phyloP scores from a whole-genome alignment of 2,888 invertebrate species.

The Hypomecis punctinalis region DNA sequence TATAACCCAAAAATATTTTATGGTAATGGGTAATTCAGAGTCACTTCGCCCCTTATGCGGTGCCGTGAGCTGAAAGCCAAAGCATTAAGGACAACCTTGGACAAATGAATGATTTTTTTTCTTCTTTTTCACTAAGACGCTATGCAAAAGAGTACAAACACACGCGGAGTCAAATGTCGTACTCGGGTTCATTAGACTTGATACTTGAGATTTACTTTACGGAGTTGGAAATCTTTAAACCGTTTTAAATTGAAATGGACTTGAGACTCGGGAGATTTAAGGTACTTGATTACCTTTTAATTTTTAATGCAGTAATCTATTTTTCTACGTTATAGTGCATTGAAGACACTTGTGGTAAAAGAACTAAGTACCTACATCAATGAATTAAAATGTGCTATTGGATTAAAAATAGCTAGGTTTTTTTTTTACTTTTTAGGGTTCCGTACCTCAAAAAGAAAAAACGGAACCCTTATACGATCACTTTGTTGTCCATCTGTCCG shows the following conservation, averaged over 20 bases:
- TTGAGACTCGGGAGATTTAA: constrained; percentile 4
- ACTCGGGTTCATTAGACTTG: constrained; percentile 29
- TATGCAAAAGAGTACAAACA: constrained; percentile 25
- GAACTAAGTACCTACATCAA: no score
- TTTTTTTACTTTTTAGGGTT: no score
- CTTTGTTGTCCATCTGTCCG: no score
- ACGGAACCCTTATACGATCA: no score
- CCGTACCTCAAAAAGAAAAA: no score
- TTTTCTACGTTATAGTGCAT: background rate
- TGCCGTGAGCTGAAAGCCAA: background rate
- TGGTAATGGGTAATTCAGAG: background rate
- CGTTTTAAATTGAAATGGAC: constrained; percentile 13
- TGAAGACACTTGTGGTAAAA: background rate
- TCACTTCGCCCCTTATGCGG: background rate
- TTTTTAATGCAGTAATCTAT: background rate
- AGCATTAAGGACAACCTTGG: constrained; percentile 3
- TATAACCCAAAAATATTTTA: no score
- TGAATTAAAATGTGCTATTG: no score
- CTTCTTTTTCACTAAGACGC: constrained; percentile 1
- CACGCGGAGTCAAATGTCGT: constrained; percentile 29
- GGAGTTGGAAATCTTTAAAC: constrained; percentile 12
- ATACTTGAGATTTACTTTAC: constrained; percentile 32
- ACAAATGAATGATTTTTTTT: constrained; percentile 23
- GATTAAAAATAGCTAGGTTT: no score
- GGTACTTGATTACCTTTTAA: background rate